phyloP scores from a whole-genome alignment of 1,140 invertebrate genomes.

The Whitmania pigra region DNA sequence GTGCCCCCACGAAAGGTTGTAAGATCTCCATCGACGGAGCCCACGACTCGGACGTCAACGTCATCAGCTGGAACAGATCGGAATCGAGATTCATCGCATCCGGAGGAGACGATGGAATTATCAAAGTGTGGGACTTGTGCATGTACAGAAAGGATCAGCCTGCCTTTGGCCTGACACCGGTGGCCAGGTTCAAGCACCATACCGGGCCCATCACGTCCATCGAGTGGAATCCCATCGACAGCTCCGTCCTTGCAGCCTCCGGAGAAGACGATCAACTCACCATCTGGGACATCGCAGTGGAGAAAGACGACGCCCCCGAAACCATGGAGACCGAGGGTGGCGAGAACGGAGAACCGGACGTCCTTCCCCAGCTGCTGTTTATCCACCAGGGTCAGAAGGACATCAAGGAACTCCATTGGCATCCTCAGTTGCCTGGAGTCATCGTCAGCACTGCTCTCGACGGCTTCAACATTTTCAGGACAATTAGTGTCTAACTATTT shows the following conservation, averaged over 20 bases:
- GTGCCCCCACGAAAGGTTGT: conserved; percentile 68
- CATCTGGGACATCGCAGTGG: conserved; percentile 88
- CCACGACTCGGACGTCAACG: conserved; percentile 86
- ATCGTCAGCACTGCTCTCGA: conserved; percentile 83
- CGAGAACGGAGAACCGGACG: conserved; percentile 45
- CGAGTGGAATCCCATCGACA: conserved; percentile 88
- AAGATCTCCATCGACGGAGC: conserved; percentile 76
- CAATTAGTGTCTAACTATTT: conserved; percentile 74
- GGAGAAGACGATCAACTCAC: conserved; percentile 92
- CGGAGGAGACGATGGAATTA: conserved; percentile 84
- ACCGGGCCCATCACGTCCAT: conserved; percentile 80
- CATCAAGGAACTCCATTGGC: conserved; percentile 98
- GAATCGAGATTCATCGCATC: conserved; percentile 76
- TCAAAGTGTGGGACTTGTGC: conserved; percentile 90
- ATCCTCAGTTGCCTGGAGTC: conserved; percentile 80
- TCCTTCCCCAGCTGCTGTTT: conserved; percentile 89
- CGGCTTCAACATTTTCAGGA: conserved; percentile 93
- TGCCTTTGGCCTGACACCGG: conserved; percentile 66
- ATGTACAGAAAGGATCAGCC: conserved; percentile 74
- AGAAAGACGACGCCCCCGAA: conserved; percentile 51
- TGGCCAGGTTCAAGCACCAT: conserved; percentile 87
- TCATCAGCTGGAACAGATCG: conserved; percentile 86
- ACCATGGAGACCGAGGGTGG: conserved; percentile 40
- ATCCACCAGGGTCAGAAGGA: conserved; percentile 96
- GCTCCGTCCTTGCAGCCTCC: conserved; percentile 78